Percentiles rank a stretch among this genome's conserved stretches.
These are phyloP conservation scores for Stegana nigrithorax DNA, from an alignment of 2,888 invertebrate genomes.

Conservation along the genomic window DNA sequence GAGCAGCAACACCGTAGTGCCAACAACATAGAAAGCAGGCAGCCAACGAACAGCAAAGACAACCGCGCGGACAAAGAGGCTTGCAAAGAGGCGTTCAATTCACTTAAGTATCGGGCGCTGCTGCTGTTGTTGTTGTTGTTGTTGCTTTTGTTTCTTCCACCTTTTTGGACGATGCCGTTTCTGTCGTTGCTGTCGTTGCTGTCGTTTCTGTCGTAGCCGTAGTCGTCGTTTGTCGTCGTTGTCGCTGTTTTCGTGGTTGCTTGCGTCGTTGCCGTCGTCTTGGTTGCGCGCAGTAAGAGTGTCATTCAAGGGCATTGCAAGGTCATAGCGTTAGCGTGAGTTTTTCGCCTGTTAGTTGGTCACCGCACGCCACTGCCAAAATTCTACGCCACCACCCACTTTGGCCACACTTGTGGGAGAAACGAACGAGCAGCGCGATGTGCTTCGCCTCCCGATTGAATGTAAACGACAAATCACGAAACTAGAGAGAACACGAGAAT, in stretches of 20 bases:
- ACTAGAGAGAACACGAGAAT: no score
- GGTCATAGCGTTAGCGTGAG: conserved; percentile 53
- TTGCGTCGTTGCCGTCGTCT: conserved; percentile 39
- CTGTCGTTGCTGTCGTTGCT: background rate
- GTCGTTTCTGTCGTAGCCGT: background rate
- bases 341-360: background rate
- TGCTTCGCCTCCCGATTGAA: background rate
- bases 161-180: background rate
- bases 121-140: background rate
- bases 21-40: no score
- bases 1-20: no score
- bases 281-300: conserved; percentile 64
- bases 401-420: background rate
- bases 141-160: background rate
- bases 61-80: background rate
- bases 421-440: no score
- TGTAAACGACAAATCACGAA: no score
- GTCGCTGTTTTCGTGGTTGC: conserved; percentile 53
- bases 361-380: background rate
- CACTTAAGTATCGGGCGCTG: conserved; percentile 2
- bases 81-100: background rate
- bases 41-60: no score
- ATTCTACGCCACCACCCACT: conserved; percentile 14
- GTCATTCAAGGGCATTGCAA: conserved; percentile 69
- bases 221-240: conserved; percentile 30